Base-by-base conservation (phyloP, 2,113 vertebrate species). In the Amia ocellicauda region DNA sequence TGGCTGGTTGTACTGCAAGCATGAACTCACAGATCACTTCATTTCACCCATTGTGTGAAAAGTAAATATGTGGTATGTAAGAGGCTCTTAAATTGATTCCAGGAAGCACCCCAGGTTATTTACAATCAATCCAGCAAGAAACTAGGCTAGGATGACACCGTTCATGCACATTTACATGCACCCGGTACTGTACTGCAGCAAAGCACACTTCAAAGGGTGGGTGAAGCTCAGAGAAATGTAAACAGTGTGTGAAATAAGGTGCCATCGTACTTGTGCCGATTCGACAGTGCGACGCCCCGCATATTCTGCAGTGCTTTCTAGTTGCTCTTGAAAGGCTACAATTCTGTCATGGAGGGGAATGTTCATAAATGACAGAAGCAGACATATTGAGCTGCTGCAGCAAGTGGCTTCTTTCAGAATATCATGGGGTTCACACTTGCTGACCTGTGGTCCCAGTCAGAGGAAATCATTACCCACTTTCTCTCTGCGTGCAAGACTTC, bases 81-180 rank as follows among this genome's bases (percentile, higher is more conserved):
- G 26, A 54, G 52, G 52, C 22, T 54, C 52, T 54, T 24, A n/a
- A 23, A 22, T 7, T 19, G 16, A 56, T 28, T 56, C 53, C 53
- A 56, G 27, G 19, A 8, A 27, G 10, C 26, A 52, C n/a, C 26
- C 28, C 26, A 27, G 26, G 26, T 31, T 56, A 56, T 29, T 31
- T 56, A 17, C 16, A 56, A 56, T 24, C 26, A 56, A 29, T 27
- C 26, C 29, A 28, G 53, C 53, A 29, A 56, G 10, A 56, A 19
- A 56, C 26, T 29, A 31, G 3, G 53, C 29, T 56, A 56, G 16
- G 1, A 24, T 56, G 53, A 24, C 19, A 28, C 2, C 8, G 27
- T 17, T 28, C 9, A 28, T 16, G 2, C 1, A n/a, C 16, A 17
- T 28, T 36, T 36, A 36, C 5, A 1, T 36, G 31, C 23, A 22